phyloP scores from a whole-genome alignment of 2,113 vertebrate species.

The Tapirus terrestris region DNA sequence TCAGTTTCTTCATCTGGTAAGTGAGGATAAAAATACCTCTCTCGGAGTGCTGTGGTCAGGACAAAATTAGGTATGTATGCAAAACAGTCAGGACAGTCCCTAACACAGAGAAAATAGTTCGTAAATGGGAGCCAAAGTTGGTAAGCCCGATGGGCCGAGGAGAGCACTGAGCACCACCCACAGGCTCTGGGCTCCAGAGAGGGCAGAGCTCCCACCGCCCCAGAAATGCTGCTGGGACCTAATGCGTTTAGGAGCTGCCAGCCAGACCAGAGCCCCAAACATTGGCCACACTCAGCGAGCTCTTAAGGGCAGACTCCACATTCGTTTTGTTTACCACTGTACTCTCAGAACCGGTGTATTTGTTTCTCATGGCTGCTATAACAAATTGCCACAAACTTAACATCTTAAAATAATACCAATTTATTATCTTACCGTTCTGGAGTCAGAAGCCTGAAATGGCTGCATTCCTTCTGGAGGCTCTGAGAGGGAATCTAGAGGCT shows the following conservation, averaged over 20 bases:
- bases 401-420: not conserved
- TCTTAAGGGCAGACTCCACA: not conserved
- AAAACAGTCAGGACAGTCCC: not conserved
- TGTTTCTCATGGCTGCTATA: not conserved
- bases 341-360: not conserved
- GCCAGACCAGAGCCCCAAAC: not conserved
- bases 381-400: not conserved
- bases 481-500: not conserved
- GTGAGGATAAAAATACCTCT: slow-evolving; percentile 44
- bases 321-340: not conserved
- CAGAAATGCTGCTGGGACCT: not conserved
- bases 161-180: accelerated
- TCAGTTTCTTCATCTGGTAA: slow-evolving; percentile 30
- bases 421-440: not conserved
- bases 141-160: not conserved
- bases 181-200: not conserved
- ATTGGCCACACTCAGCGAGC: not conserved
- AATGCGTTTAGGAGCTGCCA: not conserved
- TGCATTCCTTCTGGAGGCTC: not conserved
- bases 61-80: slow-evolving; percentile 51
- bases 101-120: not conserved
- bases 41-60: not conserved
- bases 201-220: not conserved
- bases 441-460: not conserved
- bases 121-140: not conserved